Evolutionary conservation across 2,113 vertebrate genomes (phyloP).

Genomic region (Rhea americana): DNA sequence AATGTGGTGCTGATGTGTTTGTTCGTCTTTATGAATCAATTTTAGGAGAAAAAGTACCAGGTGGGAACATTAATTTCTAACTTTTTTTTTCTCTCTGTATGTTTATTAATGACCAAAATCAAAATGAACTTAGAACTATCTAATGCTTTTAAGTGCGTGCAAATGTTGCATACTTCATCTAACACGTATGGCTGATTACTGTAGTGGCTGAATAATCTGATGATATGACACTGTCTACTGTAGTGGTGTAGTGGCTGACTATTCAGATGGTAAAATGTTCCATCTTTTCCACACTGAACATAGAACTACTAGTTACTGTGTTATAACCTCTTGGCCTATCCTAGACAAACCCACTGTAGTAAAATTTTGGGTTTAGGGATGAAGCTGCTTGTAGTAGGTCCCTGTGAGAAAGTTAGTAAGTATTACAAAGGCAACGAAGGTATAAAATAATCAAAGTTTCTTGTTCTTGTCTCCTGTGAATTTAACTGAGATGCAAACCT

Average conservation of each 20-base stretch:
- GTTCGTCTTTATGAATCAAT: constrained; percentile 88
- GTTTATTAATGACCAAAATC: not conserved
- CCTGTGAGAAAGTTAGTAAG: not conserved
- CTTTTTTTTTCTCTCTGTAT: not conserved
- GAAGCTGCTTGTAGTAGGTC: not conserved
- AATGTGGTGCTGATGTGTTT: constrained; percentile 90
- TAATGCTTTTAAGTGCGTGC: too few species aligned
- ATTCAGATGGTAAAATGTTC: too few species aligned
- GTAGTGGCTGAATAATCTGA: too few species aligned
- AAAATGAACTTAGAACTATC: not conserved
- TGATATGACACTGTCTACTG: too few species aligned
- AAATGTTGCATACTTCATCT: too few species aligned
- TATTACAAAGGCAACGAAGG: not conserved
- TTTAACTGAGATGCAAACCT: not conserved
- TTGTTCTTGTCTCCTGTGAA: not conserved
- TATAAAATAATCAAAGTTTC: not conserved
- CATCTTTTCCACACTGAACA: too few species aligned
- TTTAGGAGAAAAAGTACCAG: constrained; percentile 92
- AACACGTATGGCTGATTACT: too few species aligned
- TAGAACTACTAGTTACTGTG: too few species aligned
- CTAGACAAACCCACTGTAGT: not conserved
- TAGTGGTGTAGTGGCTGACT: too few species aligned
- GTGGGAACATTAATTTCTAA: constrained; percentile 71
- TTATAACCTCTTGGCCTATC: not conserved
- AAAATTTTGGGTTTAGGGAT: not conserved